Evolutionary conservation across 2,797 vertebrate genomes (phyloP), one percentile per base, ranked within the genome.

Genomic region (Heliangelus exortis): DNA sequence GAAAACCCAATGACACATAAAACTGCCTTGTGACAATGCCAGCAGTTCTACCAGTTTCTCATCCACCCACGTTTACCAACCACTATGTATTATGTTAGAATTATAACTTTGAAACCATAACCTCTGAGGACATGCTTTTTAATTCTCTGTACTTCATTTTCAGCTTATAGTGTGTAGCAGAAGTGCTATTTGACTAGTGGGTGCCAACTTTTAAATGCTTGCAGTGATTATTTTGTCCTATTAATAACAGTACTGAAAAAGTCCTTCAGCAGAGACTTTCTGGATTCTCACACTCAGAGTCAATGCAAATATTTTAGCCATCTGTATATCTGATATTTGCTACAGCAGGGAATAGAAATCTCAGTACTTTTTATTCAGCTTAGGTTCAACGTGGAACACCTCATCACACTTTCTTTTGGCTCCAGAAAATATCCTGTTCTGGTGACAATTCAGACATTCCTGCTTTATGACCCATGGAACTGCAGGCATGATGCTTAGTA

Each of bases 11-110:
- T 69, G 77, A 87, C 80, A 95, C 54, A 91, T 81, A 84, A 84
- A 92, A 80, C 89, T 81, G 90, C 91, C 92, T 93, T 88, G 83
- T 67, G 94, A 96, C 92, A 96, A 89, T 84, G 84, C 89, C 92
- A 89, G 91, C 94, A 91, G 87, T 80, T 84, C 69, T 85, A 86
- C 87, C 75, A 78, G 55, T 92, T 95, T 78, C 77, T 91, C 80
- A 82, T 92, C 88, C 84, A 84, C 95, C 92, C 90, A 96, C 57
- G 8, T 90, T 90, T 93, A 84, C 66, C 80, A 94, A 79, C 59
- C 89, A 86, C 85, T 95, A 50, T 11, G 71, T 33, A 84, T 86
- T 84, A 95, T 89, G 84, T 74, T 88, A 82, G 55, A 94, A 91
- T 26, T 88, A 80, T 76, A 90, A 88, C 80, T 92, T 92, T 81